Evolutionary conservation across 2,888 invertebrate species (phyloP).

Genomic region (Cheilosia pagana): DNA sequence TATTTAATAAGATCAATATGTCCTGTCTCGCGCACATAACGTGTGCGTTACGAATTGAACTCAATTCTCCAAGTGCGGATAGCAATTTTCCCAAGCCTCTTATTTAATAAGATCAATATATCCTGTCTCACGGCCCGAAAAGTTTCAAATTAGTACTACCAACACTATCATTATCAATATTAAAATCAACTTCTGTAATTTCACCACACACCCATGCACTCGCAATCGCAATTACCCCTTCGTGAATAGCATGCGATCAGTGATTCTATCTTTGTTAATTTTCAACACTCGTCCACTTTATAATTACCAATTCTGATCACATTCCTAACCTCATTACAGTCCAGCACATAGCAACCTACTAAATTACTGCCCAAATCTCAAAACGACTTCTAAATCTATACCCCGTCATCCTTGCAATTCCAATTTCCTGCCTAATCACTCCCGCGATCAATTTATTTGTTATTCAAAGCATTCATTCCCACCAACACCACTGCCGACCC

Average conservation of each 20-base stretch:
- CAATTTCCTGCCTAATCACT: constrained; percentile 65
- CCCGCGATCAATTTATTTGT: constrained; percentile 62
- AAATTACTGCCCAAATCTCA: constrained; percentile 55
- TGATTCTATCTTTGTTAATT: constrained; percentile 13
- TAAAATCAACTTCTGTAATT: neutral
- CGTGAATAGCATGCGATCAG: constrained; percentile 12
- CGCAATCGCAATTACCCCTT: constrained; percentile 16
- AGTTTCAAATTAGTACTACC: no score
- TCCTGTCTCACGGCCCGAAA: no score
- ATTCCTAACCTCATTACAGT: constrained; percentile 41
- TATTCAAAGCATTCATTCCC: constrained; percentile 49
- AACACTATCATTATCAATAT: no score
- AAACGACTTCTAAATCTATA: constrained; percentile 11
- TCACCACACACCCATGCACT: constrained; percentile 4
- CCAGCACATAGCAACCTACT: constrained; percentile 40
- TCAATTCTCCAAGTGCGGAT: no score
- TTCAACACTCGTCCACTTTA: neutral
- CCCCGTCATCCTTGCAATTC: constrained; percentile 39
- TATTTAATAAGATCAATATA: no score
- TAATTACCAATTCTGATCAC: constrained; percentile 55
- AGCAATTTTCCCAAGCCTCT: no score
- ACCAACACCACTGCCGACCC: constrained; percentile 11
- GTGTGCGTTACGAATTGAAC: no score
- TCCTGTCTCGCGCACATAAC: no score
- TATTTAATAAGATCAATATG: no score